Percentiles rank a stretch among this genome's conserved stretches.
These are phyloP conservation scores for Prionailurus viverrinus DNA, from an alignment of 2,113 vertebrate species.

Conservation along the genomic window DNA sequence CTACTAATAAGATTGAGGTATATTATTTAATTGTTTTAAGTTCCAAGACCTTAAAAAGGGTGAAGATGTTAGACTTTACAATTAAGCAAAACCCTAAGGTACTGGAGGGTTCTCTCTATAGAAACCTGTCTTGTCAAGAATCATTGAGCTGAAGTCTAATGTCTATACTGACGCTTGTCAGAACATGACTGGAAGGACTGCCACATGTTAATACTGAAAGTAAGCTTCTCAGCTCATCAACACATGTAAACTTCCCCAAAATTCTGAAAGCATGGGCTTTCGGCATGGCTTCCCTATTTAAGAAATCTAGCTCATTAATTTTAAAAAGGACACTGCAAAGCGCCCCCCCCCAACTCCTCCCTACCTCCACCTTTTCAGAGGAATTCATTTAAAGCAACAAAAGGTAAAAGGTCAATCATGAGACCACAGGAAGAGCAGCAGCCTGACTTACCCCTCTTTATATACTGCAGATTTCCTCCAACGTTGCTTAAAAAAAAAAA, in stretches of 20 bases:
- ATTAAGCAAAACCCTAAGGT: constrained; percentile 10
- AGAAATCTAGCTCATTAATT: constrained; percentile 6
- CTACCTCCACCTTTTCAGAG: not conserved
- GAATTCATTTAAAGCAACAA: not conserved
- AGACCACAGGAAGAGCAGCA: not conserved
- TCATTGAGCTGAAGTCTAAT: constrained; percentile 38
- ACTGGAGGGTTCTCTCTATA: not conserved
- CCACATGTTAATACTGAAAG: constrained; percentile 67
- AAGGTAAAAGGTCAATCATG: not conserved
- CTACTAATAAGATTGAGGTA: constrained; percentile 48
- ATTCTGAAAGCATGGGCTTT: not conserved
- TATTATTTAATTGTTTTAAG: constrained; percentile 45
- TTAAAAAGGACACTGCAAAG: constrained; percentile 20
- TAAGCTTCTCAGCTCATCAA: not conserved
- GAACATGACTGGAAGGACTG: not conserved
- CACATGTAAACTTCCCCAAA: not conserved
- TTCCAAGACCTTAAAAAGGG: constrained; percentile 63
- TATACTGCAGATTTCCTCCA: not conserved
- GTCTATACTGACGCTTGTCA: constrained; percentile 49
- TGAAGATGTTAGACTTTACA: constrained; percentile 40
- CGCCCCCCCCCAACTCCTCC: not conserved
- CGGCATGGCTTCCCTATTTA: not conserved
- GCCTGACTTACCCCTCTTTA: not conserved
- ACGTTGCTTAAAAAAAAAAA: not conserved
- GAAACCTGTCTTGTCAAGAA: constrained; percentile 13